Conservation (phyloP, 2,888 invertebrate species). For the Lochmaea capreae region DNA sequence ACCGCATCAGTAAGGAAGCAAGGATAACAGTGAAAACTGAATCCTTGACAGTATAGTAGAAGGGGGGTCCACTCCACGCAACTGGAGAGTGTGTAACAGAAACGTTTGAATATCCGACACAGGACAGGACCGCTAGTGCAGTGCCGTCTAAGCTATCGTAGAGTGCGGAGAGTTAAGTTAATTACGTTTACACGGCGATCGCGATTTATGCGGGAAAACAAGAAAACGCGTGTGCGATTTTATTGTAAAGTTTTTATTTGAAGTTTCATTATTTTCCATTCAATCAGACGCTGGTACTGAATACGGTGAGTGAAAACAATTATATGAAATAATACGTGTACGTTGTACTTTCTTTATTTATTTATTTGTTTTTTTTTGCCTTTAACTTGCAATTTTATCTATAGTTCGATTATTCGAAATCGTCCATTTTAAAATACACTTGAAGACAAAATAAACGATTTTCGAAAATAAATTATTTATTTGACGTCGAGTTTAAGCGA, state of each 20-base stretch:
- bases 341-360: background rate
- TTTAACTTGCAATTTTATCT: too few species aligned
- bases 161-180: constrained; percentile 10
- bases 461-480: too few species aligned
- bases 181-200: constrained; percentile 35
- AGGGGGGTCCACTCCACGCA: constrained; percentile 29
- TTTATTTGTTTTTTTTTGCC: too few species aligned
- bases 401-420: too few species aligned
- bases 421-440: too few species aligned
- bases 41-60: constrained; percentile 27
- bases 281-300: constrained; percentile 8
- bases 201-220: constrained; percentile 33
- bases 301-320: background rate
- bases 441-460: too few species aligned
- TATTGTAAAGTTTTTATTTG: constrained; percentile 22
- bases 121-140: background rate
- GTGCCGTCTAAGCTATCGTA: constrained; percentile 13
- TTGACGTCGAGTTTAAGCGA: too few species aligned
- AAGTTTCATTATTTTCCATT: constrained; percentile 21
- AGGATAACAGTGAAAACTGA: constrained; percentile 18
- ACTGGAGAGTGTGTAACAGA: constrained; percentile 31
- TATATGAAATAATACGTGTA: background rate
- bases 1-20: constrained; percentile 6
- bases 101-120: constrained; percentile 18
- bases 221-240: constrained; percentile 35